Percentiles rank a stretch among this genome's conserved stretches.
These are phyloP conservation scores for Ondatra zibethicus DNA, from an alignment of 2,113 vertebrate genomes.

Conservation along the genomic window DNA sequence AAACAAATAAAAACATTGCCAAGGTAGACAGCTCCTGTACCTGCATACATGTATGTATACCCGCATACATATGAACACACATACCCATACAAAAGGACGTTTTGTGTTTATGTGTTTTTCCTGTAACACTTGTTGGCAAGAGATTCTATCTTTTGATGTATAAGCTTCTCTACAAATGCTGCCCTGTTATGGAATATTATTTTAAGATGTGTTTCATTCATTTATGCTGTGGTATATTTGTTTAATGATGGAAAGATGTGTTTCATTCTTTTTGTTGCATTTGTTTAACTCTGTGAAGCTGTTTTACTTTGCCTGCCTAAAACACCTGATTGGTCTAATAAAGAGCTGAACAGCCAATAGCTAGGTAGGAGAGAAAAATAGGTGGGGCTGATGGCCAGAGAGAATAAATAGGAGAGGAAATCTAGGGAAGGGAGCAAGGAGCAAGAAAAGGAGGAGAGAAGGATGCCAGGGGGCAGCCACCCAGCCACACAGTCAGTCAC, in stretches of 20 bases:
- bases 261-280: neutral
- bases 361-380: neutral
- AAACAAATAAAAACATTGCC: too few species aligned
- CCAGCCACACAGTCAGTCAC: too few species aligned
- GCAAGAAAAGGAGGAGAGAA: neutral
- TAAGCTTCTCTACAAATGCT: neutral
- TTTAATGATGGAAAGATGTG: neutral
- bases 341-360: neutral
- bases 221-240: neutral
- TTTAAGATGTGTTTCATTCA: neutral
- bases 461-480: neutral
- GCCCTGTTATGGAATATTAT: neutral
- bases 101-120: neutral
- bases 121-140: neutral
- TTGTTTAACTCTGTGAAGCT: neutral
- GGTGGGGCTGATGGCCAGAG: neutral
- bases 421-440: neutral
- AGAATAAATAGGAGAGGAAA: neutral
- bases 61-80: neutral
- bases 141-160: neutral
- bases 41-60: neutral
- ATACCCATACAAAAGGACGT: neutral
- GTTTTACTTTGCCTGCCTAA: neutral
- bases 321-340: neutral
- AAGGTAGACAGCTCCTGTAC: neutral